Conservation (phyloP, 2,113 vertebrate species). For the Pelusios castaneus region DNA sequence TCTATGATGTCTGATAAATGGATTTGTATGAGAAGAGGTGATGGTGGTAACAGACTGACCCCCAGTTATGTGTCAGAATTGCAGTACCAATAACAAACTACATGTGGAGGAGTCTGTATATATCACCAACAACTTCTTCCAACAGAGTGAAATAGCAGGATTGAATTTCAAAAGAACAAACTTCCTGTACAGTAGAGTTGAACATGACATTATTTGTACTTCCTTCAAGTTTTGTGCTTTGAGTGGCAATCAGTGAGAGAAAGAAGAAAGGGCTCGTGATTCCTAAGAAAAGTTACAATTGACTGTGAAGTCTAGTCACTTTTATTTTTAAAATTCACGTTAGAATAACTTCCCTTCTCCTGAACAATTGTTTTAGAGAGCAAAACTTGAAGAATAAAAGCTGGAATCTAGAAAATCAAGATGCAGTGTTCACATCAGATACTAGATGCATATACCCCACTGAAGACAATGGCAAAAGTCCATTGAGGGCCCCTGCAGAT, state of each 20-base stretch:
- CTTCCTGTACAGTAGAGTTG: neutral
- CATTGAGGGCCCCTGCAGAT: neutral
- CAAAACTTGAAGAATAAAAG: neutral
- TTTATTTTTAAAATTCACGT: neutral
- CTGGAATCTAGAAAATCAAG: neutral
- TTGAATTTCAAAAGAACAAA: neutral
- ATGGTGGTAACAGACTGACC: neutral
- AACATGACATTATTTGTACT: neutral
- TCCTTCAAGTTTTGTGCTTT: neutral
- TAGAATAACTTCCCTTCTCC: neutral
- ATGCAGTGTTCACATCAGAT: neutral
- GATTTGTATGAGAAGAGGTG: neutral
- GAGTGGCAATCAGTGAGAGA: neutral
- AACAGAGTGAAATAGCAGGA: neutral
- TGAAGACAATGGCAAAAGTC: neutral
- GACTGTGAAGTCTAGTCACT: neutral
- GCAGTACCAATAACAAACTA: neutral
- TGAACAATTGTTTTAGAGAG: neutral
- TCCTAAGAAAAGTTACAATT: neutral
- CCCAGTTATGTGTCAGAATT: neutral
- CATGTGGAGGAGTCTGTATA: neutral
- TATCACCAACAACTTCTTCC: neutral
- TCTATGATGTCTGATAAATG: too few relatives aligned
- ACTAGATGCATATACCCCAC: neutral
- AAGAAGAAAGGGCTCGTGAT: fast-evolving